phyloP scores from a whole-genome alignment of 1,140 invertebrate species.

The Pogonomyrmex barbatus region DNA sequence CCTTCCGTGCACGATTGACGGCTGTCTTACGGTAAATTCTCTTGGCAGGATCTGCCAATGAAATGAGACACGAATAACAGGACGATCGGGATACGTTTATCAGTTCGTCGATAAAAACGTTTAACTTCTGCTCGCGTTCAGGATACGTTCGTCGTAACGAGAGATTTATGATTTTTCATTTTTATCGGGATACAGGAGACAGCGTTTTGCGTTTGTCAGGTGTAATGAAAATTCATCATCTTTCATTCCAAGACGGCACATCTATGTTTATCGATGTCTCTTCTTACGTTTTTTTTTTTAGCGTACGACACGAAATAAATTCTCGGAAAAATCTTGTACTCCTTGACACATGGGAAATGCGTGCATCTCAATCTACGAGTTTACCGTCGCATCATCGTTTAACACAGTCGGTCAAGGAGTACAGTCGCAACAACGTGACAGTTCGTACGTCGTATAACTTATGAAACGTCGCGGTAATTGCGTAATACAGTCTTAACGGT shows the following conservation, averaged over 20 bases:
- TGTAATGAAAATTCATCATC: slow-evolving; percentile 23
- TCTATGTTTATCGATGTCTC: slow-evolving; percentile 25
- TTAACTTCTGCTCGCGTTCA: not conserved
- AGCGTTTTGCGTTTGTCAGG: not conserved
- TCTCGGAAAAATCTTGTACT: slow-evolving; percentile 44
- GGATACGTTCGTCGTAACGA: not conserved
- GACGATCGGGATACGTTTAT: not conserved
- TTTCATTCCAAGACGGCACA: not conserved
- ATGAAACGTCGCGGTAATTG: slow-evolving; percentile 16
- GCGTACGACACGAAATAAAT: slow-evolving; percentile 12
- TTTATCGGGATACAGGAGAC: not conserved
- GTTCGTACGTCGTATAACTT: slow-evolving; percentile 42
- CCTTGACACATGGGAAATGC: slow-evolving; percentile 53
- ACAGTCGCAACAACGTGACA: not conserved
- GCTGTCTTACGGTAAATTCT: slow-evolving; percentile 36
- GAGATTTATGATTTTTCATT: slow-evolving; percentile 30
- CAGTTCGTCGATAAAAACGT: not conserved
- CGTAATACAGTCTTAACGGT: slow-evolving; percentile 39
- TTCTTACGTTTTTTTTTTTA: not conserved
- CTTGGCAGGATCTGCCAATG: not conserved
- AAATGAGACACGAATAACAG: slow-evolving; percentile 27
- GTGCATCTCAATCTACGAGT: slow-evolving; percentile 44
- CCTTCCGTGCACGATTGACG: slow-evolving; percentile 32
- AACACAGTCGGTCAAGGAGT: slow-evolving; percentile 50
- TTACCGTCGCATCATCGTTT: slow-evolving; percentile 36